Percentiles rank a stretch among this genome's conserved stretches.
phyloP scores from a whole-genome alignment of 1,140 invertebrate species.

The Octopus sinensis region DNA sequence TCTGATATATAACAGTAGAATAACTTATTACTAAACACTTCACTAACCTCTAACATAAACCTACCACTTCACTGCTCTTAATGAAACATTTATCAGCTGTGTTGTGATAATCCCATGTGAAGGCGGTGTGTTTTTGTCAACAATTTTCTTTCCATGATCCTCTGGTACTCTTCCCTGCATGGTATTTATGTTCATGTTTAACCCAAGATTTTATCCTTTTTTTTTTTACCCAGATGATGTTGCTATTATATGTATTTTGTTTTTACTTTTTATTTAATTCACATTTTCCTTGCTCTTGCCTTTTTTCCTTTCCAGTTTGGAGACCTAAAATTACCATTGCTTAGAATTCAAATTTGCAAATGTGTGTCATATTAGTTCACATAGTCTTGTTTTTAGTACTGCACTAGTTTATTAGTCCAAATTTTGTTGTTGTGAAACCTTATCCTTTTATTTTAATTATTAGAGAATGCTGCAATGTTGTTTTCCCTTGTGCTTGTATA shows the following conservation, averaged over 20 bases:
- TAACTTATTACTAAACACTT: neutral
- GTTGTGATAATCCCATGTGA: neutral
- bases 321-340: no score
- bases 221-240: neutral
- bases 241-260: no score
- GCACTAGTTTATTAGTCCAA: slow-evolving; percentile 16
- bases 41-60: slow-evolving; percentile 1
- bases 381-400: neutral
- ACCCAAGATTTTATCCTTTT: neutral
- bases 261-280: neutral
- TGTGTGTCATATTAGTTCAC: no score
- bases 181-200: neutral
- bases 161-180: slow-evolving; percentile 11
- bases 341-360: no score
- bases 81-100: slow-evolving; percentile 1
- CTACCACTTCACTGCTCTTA: neutral
- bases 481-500: slow-evolving; percentile 25
- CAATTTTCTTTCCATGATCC: neutral
- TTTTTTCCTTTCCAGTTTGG: neutral
- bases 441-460: slow-evolving; percentile 22
- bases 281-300: neutral
- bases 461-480: slow-evolving; percentile 19
- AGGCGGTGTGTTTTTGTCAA: neutral
- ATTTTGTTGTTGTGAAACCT: slow-evolving; percentile 17
- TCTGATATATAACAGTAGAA: slow-evolving; percentile 4